Base-by-base conservation (phyloP, 2,113 vertebrate species). In the Zapus hudsonius region DNA sequence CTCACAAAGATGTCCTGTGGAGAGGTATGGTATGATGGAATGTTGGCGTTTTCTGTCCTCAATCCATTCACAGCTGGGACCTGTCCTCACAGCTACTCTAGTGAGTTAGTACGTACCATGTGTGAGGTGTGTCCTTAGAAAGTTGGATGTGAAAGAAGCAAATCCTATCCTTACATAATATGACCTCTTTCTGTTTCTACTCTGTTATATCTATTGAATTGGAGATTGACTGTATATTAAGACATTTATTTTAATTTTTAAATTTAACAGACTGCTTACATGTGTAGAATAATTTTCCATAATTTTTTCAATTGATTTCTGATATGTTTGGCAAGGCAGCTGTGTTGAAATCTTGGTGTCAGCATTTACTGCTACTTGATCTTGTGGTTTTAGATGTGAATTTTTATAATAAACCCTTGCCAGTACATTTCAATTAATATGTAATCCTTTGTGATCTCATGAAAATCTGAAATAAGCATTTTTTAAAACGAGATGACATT, bases 381-480 rank as follows among this genome's bases (percentile, higher is more conserved):
- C 47, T 44, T 80, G 16, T 89, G 29, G 38, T 79, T 85, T 69
- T 44, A 74, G 15, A 55, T 74, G 4, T 59, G 9, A 27, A 23
- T 67, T 89, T 84, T 94, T 80, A 42, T 61, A 38, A 59, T 38
- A 40, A 66, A 89, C 40, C 27, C 11, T 85, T 73, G 12, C 40
- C 47, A 29, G 40, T 74, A 25, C 44, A 40, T 86, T 89, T 85
- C 40, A 92, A 85, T 52, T 85, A 73, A 61, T 81, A 47, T 81
- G 59, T 20, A 61, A 80, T 31, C 11, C 19, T 44, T 90, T 92
- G 59, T 93, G 55, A 61, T 64, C 70, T n/a, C 70, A 25, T 83
- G 36, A 86, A 47, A 90, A 85, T n/a, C 81, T 89, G 75, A 67
- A 92, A 74, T 44, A 92, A 27, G 57, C 16, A 23, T 29, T 75